Percentiles rank a stretch among this genome's conserved stretches.
Evolutionary conservation across 2,888 invertebrate genomes (phyloP).

Genomic region (Mesoligia furuncula): DNA sequence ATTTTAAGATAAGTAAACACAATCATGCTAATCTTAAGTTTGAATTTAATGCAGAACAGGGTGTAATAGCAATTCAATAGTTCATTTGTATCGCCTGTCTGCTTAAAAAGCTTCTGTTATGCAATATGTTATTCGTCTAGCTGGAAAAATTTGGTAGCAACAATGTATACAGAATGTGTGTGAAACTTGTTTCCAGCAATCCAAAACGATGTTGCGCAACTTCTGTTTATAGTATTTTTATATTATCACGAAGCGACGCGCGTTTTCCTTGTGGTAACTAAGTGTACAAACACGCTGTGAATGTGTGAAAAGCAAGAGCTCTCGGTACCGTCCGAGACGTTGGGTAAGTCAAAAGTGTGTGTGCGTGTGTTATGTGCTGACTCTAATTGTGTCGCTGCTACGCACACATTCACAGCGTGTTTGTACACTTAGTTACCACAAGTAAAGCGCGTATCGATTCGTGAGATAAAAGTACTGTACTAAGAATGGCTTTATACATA

Average conservation of each 20-base stretch:
- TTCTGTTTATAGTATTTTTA: not conserved
- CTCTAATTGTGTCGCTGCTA: too few relatives aligned
- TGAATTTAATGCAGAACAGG: not conserved
- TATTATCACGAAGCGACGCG: too few relatives aligned
- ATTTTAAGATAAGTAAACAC: slow-evolving; percentile 17
- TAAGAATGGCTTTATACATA: not conserved
- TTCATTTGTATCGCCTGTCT: not conserved
- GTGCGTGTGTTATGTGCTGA: too few relatives aligned
- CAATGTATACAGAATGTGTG: slow-evolving; percentile 1
- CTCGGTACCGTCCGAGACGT: too few relatives aligned
- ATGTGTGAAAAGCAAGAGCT: not conserved
- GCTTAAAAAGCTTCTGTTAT: not conserved
- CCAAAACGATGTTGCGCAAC: not conserved
- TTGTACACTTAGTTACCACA: too few relatives aligned
- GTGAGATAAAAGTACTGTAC: not conserved
- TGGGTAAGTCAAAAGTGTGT: too few relatives aligned
- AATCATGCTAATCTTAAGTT: not conserved
- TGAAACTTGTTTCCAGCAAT: not conserved
- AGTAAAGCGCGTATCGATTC: too few relatives aligned
- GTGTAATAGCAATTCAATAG: not conserved
- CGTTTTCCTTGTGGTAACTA: not conserved
- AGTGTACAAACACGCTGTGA: not conserved
- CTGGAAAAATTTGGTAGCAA: not conserved
- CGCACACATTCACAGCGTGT: too few relatives aligned
- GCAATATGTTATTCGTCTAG: not conserved